Percentiles rank a stretch among this genome's conserved stretches.
phyloP scores from a whole-genome alignment of 1,140 invertebrate species.

The Drosophila santomea region DNA sequence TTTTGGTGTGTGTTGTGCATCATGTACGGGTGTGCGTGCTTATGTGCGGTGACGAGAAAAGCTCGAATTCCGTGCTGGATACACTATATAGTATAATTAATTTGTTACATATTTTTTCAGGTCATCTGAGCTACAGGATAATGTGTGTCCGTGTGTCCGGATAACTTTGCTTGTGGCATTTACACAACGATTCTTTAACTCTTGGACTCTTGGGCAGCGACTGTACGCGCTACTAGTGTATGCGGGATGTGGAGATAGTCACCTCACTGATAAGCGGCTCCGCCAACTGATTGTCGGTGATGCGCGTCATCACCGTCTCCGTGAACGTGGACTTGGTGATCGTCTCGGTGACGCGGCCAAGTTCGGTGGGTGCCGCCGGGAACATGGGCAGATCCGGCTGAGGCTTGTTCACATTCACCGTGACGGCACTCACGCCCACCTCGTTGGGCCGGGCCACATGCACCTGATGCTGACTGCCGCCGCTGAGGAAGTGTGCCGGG shows the following conservation, averaged over 20 bases:
- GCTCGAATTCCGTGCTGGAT: constrained; percentile 32
- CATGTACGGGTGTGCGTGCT: constrained; percentile 40
- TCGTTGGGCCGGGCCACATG: constrained; percentile 80
- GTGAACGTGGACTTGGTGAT: constrained; percentile 97
- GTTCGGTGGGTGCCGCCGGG: constrained; percentile 92
- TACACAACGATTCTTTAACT: constrained; percentile 49
- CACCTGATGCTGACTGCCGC: constrained; percentile 84
- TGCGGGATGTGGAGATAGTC: constrained; percentile 84
- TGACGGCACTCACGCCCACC: constrained; percentile 86
- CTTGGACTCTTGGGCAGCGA: constrained; percentile 19
- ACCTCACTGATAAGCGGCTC: constrained; percentile 95
- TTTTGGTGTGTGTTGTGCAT: constrained; percentile 45
- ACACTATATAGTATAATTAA: background rate
- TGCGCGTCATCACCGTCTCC: constrained; percentile 95
- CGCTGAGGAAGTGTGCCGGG: constrained; percentile 92
- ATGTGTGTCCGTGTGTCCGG: constrained; percentile 2
- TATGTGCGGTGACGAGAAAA: constrained; percentile 26
- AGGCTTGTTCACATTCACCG: constrained; percentile 90
- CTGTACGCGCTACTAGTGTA: constrained; percentile 64
- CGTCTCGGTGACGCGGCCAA: constrained; percentile 95
- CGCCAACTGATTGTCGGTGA: constrained; percentile 95
- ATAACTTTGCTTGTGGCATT: constrained; percentile 11
- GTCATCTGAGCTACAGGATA: background rate
- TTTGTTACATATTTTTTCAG: constrained; percentile 10
- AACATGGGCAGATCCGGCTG: constrained; percentile 89